Evolutionary conservation across 35 echinoderm and acorn worm genomes (phyloP), one percentile per base, ranked within the genome.

Genomic region (Heliocidaris erythrogramma): DNA sequence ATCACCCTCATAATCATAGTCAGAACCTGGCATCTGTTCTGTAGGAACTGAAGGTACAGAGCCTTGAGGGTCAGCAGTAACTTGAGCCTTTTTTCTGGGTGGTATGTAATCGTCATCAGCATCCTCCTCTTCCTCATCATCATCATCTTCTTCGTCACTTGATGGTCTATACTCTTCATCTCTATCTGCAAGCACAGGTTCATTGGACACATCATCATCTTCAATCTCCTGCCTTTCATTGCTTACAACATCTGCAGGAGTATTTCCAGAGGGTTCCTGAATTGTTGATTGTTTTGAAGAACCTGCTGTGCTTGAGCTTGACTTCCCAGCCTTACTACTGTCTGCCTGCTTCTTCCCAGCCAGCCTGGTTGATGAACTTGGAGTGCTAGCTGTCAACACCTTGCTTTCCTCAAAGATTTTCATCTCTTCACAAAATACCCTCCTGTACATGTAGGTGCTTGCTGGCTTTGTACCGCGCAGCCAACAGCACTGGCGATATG

Each of bases 381-480:
- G 87, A 48, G 30, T 89, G 47, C 87, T 89, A 12, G 87, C 31
- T 47, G 47, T 48, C 87, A 89, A 32, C 87, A 89, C 29, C 16
- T 89, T 89, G 29, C 47, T 13, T 48, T 92, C 91, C 50, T 92
- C 29, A 59, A 52, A 49, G 13, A 92, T 59, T 59, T 59, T 92
- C 48, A 92, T 92, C 30, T 92, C 91, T n/a, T 92, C 91, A 29
- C 91, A 48, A n/a, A 92, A 92, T 30, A 92, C 91, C 49, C 91
- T 92, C 91, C 91, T 92, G 91, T 92, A 92, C 91, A 92, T 92
- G 91, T 92, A 92, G 12, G 47, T 59, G 49, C 91, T 92, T 92
- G 48, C 91, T 17, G 91, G 91, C 49, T 92, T 92, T 59, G 48
- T 92, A 10, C 91, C 48, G 12, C 49, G 47, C 48, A 59, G 9